Evolutionary conservation across 2,888 invertebrate genomes (phyloP).

Genomic region (Aspidiotus rigidus): DNA sequence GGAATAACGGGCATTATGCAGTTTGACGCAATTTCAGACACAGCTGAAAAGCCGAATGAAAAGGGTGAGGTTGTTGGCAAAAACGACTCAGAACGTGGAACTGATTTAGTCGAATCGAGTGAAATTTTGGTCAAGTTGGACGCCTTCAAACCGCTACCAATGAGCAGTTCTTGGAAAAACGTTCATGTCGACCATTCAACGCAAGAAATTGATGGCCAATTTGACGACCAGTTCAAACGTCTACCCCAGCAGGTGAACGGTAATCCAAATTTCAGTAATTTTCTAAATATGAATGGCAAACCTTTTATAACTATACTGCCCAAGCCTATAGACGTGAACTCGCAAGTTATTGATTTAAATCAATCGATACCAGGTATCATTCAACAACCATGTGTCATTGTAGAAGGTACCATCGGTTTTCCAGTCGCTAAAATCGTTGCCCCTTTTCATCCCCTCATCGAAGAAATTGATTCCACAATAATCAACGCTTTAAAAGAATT

Average conservation of each 20-base stretch:
- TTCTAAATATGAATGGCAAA: background rate
- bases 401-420: constrained; percentile 44
- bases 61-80: too few species aligned
- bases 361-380: constrained; percentile 41
- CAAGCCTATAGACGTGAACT: constrained; percentile 47
- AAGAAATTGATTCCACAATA: constrained; percentile 47
- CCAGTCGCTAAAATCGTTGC: constrained; percentile 55
- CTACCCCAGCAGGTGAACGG: background rate
- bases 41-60: constrained; percentile 27
- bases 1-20: too few species aligned
- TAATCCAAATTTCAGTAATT: constrained; percentile 12
- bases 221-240: background rate
- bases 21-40: constrained; percentile 26
- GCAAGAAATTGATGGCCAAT: constrained; percentile 5
- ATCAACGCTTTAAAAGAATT: constrained; percentile 49
- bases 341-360: constrained; percentile 49
- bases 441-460: constrained; percentile 51
- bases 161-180: constrained; percentile 12
- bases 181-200: background rate
- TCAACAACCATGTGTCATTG: constrained; percentile 38
- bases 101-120: background rate
- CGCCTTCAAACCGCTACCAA: constrained; percentile 5
- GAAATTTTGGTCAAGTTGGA: constrained; percentile 24
- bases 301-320: constrained; percentile 42
- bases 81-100: too few species aligned